Evolutionary conservation across 64 coral and sea anemone genomes (phyloP).

Genomic region (Exaiptasia diaphana): DNA sequence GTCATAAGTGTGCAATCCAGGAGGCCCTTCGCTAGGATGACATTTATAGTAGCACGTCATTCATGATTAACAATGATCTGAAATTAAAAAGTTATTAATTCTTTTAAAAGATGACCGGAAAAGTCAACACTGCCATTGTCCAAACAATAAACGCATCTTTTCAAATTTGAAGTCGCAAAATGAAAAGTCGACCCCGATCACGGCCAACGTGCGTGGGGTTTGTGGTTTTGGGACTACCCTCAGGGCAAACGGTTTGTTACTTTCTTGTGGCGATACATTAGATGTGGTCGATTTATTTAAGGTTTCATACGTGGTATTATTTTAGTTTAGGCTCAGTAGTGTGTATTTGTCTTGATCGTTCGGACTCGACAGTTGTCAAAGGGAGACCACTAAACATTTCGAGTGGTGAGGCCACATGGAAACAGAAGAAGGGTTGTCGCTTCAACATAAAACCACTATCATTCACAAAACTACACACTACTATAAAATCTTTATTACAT

Average conservation of each 20-base stretch:
- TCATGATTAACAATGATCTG: constrained; percentile 87
- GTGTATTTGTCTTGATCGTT: too few relatives aligned
- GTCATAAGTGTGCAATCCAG: neutral
- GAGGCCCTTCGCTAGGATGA: neutral
- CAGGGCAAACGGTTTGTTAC: neutral
- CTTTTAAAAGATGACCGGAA: constrained; percentile 85
- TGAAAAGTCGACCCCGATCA: neutral
- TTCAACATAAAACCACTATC: too few relatives aligned
- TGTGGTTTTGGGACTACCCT: neutral
- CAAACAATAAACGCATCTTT: constrained; percentile 19
- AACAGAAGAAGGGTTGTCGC: too few relatives aligned
- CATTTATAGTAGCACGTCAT: constrained; percentile 57
- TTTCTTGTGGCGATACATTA: too few relatives aligned
- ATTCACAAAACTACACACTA: too few relatives aligned
- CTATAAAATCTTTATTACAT: too few relatives aligned
- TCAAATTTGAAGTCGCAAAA: constrained; percentile 30
- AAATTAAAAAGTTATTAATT: constrained; percentile 98
- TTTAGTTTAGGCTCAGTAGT: too few relatives aligned
- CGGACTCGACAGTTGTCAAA: too few relatives aligned
- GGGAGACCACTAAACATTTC: too few relatives aligned
- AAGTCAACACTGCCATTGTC: constrained; percentile 65
- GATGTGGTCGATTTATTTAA: too few relatives aligned
- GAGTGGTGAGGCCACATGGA: too few relatives aligned
- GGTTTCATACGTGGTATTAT: too few relatives aligned
- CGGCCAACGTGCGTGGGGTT: neutral